phyloP scores from a whole-genome alignment of 2,888 invertebrate species.

The Sesia bembeciformis region DNA sequence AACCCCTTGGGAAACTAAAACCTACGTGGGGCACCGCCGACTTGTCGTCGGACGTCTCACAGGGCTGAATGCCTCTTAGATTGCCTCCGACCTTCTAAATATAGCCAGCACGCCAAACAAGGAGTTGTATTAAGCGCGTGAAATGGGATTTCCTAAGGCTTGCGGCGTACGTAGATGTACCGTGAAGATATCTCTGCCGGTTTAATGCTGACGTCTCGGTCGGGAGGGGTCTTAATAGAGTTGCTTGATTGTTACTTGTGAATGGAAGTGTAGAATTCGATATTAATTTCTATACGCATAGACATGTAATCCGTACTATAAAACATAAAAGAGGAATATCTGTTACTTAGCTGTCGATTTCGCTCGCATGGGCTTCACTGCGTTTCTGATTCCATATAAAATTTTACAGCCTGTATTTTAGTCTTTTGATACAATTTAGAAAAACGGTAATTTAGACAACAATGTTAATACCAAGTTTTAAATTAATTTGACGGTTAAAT shows the following conservation, averaged over 20 bases:
- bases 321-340: no score
- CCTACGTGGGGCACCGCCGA: constrained; percentile 45
- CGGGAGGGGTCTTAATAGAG: constrained; percentile 30
- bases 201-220: constrained; percentile 12
- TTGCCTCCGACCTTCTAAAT: constrained; percentile 60
- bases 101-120: constrained; percentile 55
- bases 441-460: no score
- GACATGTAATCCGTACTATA: background rate
- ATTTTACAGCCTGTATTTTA: no score
- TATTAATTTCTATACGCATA: background rate
- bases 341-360: no score
- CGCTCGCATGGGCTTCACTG: no score
- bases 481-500: no score
- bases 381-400: no score
- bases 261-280: background rate
- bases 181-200: constrained; percentile 10
- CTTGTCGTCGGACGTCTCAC: constrained; percentile 38
- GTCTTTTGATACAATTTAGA: no score
- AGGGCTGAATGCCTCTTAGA: constrained; percentile 67
- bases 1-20: constrained; percentile 54
- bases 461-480: no score
- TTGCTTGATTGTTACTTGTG: background rate
- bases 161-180: constrained; percentile 15
- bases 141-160: constrained; percentile 42
- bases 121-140: constrained; percentile 50